These are phyloP conservation scores for Drosophila quinaria DNA, from an alignment of 2,888 invertebrate genomes.

Conservation along the genomic window DNA sequence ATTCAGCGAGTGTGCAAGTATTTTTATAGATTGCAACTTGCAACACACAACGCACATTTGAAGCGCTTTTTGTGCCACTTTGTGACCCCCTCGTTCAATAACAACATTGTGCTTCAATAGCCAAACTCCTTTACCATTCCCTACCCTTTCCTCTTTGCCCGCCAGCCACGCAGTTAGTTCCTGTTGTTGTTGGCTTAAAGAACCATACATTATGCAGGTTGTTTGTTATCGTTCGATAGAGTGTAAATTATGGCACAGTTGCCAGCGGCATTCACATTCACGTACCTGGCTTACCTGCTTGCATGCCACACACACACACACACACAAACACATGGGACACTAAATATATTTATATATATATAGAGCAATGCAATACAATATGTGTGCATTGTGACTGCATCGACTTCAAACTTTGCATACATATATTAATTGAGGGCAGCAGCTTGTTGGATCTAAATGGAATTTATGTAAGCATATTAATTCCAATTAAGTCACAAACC, in stretches of 20 bases:
- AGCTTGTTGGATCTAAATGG: constrained; percentile 39
- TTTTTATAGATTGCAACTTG: constrained; percentile 43
- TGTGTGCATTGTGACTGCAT: constrained; percentile 23
- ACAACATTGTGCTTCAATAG: constrained; percentile 42
- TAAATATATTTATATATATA: constrained; percentile 11
- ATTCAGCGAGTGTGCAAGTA: constrained; percentile 29
- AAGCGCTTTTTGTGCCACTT: constrained; percentile 55
- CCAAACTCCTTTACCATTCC: neutral
- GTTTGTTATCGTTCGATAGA: constrained; percentile 82
- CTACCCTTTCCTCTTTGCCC: neutral
- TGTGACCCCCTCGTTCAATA: constrained; percentile 60
- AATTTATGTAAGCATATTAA: constrained; percentile 56
- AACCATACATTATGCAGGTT: constrained; percentile 77
- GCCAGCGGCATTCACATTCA: constrained; percentile 39
- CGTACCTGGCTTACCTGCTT: constrained; percentile 4
- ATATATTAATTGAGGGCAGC: constrained; percentile 35
- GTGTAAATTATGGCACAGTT: constrained; percentile 78
- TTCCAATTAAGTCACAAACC: constrained; percentile 46
- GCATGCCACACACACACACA: neutral
- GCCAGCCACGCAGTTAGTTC: constrained; percentile 1
- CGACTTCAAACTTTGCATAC: constrained; percentile 17
- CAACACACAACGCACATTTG: constrained; percentile 16
- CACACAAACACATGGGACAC: neutral
- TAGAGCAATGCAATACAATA: constrained; percentile 10
- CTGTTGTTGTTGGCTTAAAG: constrained; percentile 27